phyloP scores from a whole-genome alignment of 1,140 invertebrate genomes.

The Cephus cinctus region DNA sequence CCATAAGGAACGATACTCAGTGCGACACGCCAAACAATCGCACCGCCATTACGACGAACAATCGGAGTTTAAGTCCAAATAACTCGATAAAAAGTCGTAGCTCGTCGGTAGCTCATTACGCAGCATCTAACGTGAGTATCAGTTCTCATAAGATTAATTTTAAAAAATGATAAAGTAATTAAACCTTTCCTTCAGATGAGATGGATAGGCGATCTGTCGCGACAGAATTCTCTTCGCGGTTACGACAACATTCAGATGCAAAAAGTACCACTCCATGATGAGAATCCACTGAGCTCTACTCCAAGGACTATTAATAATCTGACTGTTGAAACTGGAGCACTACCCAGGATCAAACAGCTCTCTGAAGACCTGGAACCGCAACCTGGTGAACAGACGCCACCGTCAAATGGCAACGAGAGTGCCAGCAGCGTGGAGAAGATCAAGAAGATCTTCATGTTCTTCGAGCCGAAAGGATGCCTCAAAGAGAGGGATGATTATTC shows the following conservation, averaged over 20 bases:
- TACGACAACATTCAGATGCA: conserved; percentile 45
- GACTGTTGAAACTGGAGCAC: conserved; percentile 44
- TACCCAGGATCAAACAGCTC: conserved; percentile 48
- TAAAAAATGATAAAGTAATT: too few relatives aligned
- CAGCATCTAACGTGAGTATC: conserved; percentile 18
- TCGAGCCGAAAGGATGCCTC: conserved; percentile 77
- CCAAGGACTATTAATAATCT: conserved; percentile 53
- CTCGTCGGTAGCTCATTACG: conserved; percentile 43
- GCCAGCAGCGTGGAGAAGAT: conserved; percentile 50
- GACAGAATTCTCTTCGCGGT: conserved; percentile 50
- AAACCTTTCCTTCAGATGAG: conserved; percentile 51
- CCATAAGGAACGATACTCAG: conserved; percentile 69
- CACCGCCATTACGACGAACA: conserved; percentile 54
- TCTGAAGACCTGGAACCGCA: conserved; percentile 37
- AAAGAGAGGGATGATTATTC: conserved; percentile 85
- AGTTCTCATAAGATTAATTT: background rate
- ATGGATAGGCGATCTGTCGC: conserved; percentile 52
- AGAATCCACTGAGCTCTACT: conserved; percentile 41
- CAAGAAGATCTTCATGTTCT: conserved; percentile 66
- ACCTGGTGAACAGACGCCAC: conserved; percentile 38
- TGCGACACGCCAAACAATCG: conserved; percentile 59
- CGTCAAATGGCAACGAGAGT: conserved; percentile 43
- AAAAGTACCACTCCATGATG: conserved; percentile 42
- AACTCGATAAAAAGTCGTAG: conserved; percentile 63
- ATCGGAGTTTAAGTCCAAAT: conserved; percentile 66